Evolutionary conservation across 2,888 invertebrate species (phyloP).

Genomic region (Sepiola atlantica): DNA sequence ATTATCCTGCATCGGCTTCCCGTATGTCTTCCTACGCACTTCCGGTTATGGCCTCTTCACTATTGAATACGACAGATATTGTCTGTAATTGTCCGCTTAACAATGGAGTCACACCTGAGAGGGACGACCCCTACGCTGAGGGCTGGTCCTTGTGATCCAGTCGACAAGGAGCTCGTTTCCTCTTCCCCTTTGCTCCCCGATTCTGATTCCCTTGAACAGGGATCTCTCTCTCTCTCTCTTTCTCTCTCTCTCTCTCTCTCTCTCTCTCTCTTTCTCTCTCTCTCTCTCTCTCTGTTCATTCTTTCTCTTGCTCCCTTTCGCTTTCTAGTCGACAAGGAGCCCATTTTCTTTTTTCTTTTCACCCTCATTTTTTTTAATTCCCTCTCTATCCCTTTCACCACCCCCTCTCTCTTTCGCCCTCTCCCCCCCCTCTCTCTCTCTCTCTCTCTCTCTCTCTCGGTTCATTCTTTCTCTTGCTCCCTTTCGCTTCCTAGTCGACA

Average conservation of each 20-base stretch:
- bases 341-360: background rate
- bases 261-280: no score
- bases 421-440: background rate
- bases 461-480: background rate
- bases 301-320: no score
- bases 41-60: background rate
- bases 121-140: background rate
- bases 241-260: no score
- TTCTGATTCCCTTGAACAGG: no score
- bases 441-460: no score
- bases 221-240: no score
- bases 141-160: background rate
- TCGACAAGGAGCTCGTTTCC: background rate
- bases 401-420: background rate
- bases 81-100: background rate
- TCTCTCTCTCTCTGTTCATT: no score
- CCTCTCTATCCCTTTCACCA: no score
- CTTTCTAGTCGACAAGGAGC: no score
- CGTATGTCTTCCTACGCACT: background rate
- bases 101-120: background rate
- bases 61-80: background rate
- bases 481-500: no score
- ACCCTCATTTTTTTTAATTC: background rate
- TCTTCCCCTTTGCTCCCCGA: background rate
- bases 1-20: background rate